Conservation (phyloP, 2,888 invertebrate genomes). For the Uloborus plumipes region DNA sequence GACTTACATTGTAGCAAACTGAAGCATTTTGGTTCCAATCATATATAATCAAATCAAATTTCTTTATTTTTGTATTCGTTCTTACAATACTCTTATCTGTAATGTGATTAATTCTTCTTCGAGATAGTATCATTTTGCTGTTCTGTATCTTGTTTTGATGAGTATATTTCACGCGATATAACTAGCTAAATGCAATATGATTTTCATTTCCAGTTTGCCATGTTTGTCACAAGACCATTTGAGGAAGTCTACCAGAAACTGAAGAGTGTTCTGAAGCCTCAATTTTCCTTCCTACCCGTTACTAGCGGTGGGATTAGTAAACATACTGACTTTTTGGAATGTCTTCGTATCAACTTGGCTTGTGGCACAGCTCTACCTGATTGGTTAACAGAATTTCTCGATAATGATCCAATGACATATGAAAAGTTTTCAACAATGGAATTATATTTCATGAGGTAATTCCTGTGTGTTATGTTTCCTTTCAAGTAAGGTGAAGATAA, state of each 20-base stretch:
- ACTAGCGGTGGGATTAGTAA: conserved; percentile 22
- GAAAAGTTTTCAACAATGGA: conserved; percentile 30
- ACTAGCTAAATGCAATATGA: no score
- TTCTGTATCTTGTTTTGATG: no score
- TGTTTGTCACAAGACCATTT: conserved; percentile 38
- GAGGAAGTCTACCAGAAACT: conserved; percentile 41
- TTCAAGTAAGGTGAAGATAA: background rate
- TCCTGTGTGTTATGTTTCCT: background rate
- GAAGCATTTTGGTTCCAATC: no score
- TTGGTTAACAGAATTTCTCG: conserved; percentile 30
- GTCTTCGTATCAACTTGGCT: conserved; percentile 14
- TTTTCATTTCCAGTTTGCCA: conserved; percentile 39
- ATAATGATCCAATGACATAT: conserved; percentile 16
- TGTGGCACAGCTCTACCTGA: conserved; percentile 24
- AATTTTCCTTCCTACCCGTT: conserved; percentile 33
- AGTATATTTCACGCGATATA: no score
- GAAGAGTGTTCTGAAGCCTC: conserved; percentile 43
- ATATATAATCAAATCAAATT: no score
- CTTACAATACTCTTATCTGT: no score
- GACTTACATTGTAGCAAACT: no score
- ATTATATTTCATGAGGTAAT: conserved; percentile 44
- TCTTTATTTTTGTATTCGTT: no score
- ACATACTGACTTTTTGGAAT: conserved; percentile 39
- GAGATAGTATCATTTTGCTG: no score
- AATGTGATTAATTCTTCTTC: no score